Evolutionary conservation across 2,113 vertebrate genomes (phyloP), one percentile per base, ranked within the genome.

Genomic region (Thunnus maccoyii): DNA sequence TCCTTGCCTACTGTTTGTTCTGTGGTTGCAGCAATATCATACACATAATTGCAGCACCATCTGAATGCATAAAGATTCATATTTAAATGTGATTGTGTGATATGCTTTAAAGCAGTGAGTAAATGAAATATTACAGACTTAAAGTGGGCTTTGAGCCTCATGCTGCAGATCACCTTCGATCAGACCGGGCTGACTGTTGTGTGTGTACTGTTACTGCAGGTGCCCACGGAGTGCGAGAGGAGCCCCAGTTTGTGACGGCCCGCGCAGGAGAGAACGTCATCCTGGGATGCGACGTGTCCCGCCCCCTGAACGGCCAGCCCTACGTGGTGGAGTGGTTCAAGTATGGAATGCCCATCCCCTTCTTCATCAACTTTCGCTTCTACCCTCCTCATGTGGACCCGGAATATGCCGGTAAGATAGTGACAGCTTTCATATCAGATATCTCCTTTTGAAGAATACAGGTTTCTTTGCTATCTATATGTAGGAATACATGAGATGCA

Each of bases 311-410:
- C 5, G 97, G 97, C 88, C 97, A 98, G 91, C 98, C 98, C 90
- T 99, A 99, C 80, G 98, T 99, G 48, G 98, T 99, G 93, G 98
- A 99, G 95, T 99, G 98, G 98, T 99, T 99, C 95, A 99, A 99
- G 94, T 98, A 97, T 18, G 98, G 98, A 80, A 97, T 99, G 85
- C 97, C 98, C 91, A 99, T 99, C 89, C 98, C 98, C 82, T 99
- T 99, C 93, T 99, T 99, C 95, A 99, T 99, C 96, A 99, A 99
- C 94, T 99, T 99, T 83, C 97, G 98, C 90, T 99, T 99, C 94
- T 99, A 99, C 92, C 98, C 98, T 69, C 98, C 98, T 75, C 98
- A 99, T 44, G 98, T 99, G 94, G 98, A 99, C 94, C 97, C 98
- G 3, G 98, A 97, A 80, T 99, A 99, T 89, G 97, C 97, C 66